phyloP scores from a whole-genome alignment of 1,140 invertebrate genomes.

The Lerema accius region DNA sequence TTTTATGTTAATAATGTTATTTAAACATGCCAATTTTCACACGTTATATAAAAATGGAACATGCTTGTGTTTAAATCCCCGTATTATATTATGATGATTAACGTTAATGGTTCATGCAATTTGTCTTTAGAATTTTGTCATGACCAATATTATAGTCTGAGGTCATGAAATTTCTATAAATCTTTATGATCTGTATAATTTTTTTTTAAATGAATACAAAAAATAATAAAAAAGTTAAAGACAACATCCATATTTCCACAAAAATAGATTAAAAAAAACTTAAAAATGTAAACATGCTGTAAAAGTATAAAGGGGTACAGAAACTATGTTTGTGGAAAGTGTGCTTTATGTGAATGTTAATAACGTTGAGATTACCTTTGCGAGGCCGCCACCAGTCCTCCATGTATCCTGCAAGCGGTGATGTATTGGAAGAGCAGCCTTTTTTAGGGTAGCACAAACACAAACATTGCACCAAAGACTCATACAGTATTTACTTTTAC shows the following conservation, averaged over 20 bases:
- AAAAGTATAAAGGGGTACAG: slow-evolving; percentile 14
- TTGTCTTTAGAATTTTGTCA: slow-evolving; percentile 20
- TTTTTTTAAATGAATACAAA: background rate
- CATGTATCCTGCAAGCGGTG: slow-evolving; percentile 97
- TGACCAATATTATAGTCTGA: slow-evolving; percentile 4
- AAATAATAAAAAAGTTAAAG: slow-evolving; percentile 19
- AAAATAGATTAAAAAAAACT: slow-evolving; percentile 19
- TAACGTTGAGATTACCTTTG: slow-evolving; percentile 89
- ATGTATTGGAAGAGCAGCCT: slow-evolving; percentile 95
- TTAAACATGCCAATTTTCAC: slow-evolving; percentile 41
- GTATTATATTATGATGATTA: slow-evolving; percentile 18
- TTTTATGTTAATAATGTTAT: slow-evolving; percentile 50
- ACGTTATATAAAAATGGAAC: slow-evolving; percentile 35
- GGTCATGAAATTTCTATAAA: background rate
- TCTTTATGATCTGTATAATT: background rate
- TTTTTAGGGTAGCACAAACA: slow-evolving; percentile 86
- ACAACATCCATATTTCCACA: slow-evolving; percentile 26
- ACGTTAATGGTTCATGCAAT: slow-evolving; percentile 36
- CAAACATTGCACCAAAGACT: slow-evolving; percentile 80
- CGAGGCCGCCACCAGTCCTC: slow-evolving; percentile 97
- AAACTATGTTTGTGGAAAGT: slow-evolving; percentile 39
- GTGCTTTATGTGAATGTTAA: slow-evolving; percentile 55
- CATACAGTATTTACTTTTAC: slow-evolving; percentile 81
- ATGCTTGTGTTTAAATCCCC: slow-evolving; percentile 35
- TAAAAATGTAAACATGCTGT: slow-evolving; percentile 18